Base-by-base conservation (phyloP, 2,113 vertebrate genomes). In the Rhabdomys dilectus region DNA sequence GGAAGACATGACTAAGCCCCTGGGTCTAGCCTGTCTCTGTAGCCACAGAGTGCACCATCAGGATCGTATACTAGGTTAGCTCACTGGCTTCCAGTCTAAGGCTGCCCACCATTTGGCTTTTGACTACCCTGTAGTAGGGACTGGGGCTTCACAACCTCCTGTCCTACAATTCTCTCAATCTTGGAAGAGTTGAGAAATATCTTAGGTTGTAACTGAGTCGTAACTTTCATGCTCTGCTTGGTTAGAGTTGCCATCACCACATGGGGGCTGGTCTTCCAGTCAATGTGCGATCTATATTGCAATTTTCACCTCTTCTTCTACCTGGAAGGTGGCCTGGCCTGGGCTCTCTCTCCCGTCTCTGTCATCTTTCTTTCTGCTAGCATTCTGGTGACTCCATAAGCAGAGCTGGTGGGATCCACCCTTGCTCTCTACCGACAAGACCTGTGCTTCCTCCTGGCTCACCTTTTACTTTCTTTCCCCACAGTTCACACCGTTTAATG, bases 401-500 rank as follows among this genome's bases (percentile, higher is more conserved):
- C 78, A 2, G 26, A 39, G 62, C 17, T 3, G 60, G 3, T 19
- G 76, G 64, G 5, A 68, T 36, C 89, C 8, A 0, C 42, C 60
- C 48, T 5, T 0, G 7, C 9, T 66, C 16, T 39, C 51, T 31
- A 24, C 21, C 0, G 5, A 0, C 0, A 0, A 31, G 0, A 21
- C 16, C 10, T 1, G 15, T 21, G 53, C 1, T 29, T 21, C 53
- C 2, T 29, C 70, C 72, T 7, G 6, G 39, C 5, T 48, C 42
- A 58, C 24, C 39, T 26, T 10, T 56, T 24, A 80, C 17, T 12
- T 36, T 10, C 29, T 36, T 9, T 58, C 22, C n/a, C 36, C 26
- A 36, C 36, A 56, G 24, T 3, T 8, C 22, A 0, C 0, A 1
- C 34, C 0, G 1, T 58, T 81, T 45, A 36, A 4, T 0, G 8